Evolutionary conservation across 2,888 invertebrate species (phyloP).

Genomic region (Barypeithes pellucidus): DNA sequence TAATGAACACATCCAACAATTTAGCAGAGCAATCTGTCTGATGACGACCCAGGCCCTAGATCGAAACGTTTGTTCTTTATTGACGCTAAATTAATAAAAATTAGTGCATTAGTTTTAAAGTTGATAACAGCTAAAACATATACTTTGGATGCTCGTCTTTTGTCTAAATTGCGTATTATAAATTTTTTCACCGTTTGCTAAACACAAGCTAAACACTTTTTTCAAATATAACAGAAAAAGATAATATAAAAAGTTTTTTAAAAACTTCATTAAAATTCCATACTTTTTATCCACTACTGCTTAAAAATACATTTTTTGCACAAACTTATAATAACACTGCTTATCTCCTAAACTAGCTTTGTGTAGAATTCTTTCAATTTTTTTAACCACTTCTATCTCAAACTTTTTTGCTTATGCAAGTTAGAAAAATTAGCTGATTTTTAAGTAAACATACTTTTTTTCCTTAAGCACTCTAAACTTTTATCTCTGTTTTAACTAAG

Average conservation of each 20-base stretch:
- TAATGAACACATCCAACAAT: too few relatives aligned
- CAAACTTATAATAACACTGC: conserved; percentile 14
- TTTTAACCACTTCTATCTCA: neutral
- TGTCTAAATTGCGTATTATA: conserved; percentile 29
- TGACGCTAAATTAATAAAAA: too few relatives aligned
- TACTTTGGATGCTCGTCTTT: conserved; percentile 34
- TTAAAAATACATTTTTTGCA: conserved; percentile 8
- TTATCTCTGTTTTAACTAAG: neutral
- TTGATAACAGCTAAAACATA: conserved; percentile 7
- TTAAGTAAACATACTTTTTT: neutral
- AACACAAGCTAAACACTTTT: conserved; percentile 34
- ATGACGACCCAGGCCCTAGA: too few relatives aligned
- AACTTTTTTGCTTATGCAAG: conserved; percentile 10
- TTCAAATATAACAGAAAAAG: neutral
- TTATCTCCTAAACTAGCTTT: conserved; percentile 19
- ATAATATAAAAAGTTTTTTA: neutral
- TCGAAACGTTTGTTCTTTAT: too few relatives aligned
- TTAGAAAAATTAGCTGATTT: conserved; percentile 15
- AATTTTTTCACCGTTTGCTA: conserved; percentile 38
- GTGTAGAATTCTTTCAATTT: conserved; percentile 21
- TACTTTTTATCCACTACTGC: conserved; percentile 9
- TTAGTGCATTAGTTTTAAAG: too few relatives aligned
- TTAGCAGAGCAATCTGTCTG: too few relatives aligned
- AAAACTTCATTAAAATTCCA: neutral
- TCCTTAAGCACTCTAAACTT: neutral